A percentile compares a stretch with the other conserved stretches of the same genome.
Evolutionary conservation across 2,888 invertebrate species (phyloP).

Genomic region (Nomada ferruginata): DNA sequence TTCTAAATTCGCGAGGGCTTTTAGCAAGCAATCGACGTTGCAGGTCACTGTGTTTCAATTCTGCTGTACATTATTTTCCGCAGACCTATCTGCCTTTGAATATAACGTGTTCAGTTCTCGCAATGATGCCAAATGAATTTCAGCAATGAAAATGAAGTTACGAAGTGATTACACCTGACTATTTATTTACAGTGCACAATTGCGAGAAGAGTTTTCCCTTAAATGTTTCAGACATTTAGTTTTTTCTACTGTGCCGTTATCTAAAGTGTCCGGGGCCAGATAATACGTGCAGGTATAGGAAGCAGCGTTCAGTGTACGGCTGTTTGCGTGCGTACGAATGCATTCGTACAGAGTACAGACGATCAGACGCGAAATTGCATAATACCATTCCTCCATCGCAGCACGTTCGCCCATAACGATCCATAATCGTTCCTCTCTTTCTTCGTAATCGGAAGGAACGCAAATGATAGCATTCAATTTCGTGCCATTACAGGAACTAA

Average conservation of each 20-base stretch:
- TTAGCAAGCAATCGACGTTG: not conserved
- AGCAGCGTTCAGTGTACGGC: conserved; percentile 14
- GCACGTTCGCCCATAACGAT: conserved; percentile 63
- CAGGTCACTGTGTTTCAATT: not conserved
- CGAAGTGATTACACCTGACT: no score
- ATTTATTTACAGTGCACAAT: no score
- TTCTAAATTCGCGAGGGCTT: conserved; percentile 9
- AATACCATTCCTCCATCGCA: conserved; percentile 51
- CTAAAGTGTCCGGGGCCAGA: conserved; percentile 63
- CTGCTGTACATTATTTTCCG: no score
- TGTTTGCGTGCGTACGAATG: conserved; percentile 36
- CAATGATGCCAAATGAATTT: no score
- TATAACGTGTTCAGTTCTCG: not conserved
- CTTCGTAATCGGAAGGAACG: conserved; percentile 28
- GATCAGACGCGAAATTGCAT: conserved; percentile 58
- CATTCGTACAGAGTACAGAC: conserved; percentile 33
- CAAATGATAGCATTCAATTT: conserved; percentile 12
- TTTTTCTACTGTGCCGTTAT: conserved; percentile 57
- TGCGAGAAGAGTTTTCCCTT: not conserved
- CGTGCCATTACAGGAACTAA: conserved; percentile 27
- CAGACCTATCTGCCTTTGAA: not conserved
- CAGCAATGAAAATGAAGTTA: no score
- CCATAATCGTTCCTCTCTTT: conserved; percentile 57
- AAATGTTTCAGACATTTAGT: conserved; percentile 36
- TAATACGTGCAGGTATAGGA: conserved; percentile 54